phyloP scores from a whole-genome alignment of 2,797 vertebrate genomes.

The Tadarida brasiliensis region DNA sequence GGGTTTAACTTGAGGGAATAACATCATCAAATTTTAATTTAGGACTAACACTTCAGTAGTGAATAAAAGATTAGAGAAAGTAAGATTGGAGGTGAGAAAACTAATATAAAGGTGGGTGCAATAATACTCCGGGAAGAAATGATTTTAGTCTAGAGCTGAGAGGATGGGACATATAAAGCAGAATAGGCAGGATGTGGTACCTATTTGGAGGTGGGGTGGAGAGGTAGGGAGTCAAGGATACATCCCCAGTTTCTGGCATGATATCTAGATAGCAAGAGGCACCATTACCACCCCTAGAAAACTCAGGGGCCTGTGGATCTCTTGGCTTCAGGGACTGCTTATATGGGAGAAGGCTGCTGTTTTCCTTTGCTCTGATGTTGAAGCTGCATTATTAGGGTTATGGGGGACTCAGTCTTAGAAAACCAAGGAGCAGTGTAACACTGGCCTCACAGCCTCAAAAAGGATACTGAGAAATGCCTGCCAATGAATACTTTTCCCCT shows the following conservation, averaged over 20 bases:
- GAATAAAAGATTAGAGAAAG: conserved; percentile 15
- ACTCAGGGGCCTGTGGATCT: not conserved
- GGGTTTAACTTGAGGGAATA: conserved; percentile 53
- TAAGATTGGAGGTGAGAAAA: conserved; percentile 42
- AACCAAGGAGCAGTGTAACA: not conserved
- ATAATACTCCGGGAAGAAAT: conserved; percentile 22
- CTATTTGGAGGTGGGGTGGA: not conserved
- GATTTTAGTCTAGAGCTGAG: not conserved
- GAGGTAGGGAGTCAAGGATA: not conserved
- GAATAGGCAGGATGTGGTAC: not conserved
- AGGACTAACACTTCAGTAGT: not conserved
- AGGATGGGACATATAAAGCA: not conserved
- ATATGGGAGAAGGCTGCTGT: not conserved
- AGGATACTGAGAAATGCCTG: not conserved
- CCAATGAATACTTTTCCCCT: conserved; percentile 31
- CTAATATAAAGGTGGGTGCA: not conserved
- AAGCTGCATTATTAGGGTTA: conserved; percentile 5
- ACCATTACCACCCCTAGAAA: not conserved
- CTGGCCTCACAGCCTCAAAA: conserved; percentile 54
- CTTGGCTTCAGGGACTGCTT: conserved; percentile 18
- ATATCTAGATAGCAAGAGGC: not conserved
- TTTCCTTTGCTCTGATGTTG: conserved; percentile 53
- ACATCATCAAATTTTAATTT: conserved; percentile 38
- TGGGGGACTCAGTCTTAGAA: conserved; percentile 19
- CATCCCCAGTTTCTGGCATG: not conserved